Evolutionary conservation across 1,140 invertebrate genomes (phyloP).

Genomic region (Drosophila parvula): DNA sequence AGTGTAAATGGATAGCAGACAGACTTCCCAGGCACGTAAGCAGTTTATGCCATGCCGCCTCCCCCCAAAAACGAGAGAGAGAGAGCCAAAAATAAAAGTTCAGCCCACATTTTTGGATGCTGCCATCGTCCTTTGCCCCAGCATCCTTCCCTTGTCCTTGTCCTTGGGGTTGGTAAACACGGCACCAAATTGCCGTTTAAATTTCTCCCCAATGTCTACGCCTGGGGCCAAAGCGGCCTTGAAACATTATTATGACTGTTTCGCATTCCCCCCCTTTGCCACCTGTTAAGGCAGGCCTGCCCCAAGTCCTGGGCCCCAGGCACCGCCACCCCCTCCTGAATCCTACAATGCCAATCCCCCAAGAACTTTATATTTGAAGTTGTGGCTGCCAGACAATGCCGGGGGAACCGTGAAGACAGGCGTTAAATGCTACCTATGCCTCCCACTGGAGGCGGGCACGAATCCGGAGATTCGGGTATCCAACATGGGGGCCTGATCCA

Average conservation of each 20-base stretch:
- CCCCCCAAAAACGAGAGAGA: conserved; percentile 6
- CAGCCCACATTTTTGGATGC: conserved; percentile 58
- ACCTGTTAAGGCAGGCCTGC: conserved; percentile 40
- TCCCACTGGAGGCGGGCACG: conserved; percentile 52
- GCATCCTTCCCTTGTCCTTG: conserved; percentile 38
- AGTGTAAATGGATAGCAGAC: conserved; percentile 10
- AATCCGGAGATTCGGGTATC: background rate
- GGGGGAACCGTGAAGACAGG: conserved; percentile 50
- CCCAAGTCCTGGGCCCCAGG: conserved; percentile 7
- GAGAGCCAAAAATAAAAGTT: conserved; percentile 59
- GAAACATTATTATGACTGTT: conserved; percentile 79
- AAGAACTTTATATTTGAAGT: conserved; percentile 72
- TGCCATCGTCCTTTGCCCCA: conserved; percentile 33
- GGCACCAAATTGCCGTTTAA: conserved; percentile 80
- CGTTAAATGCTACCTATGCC: conserved; percentile 71
- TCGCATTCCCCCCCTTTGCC: conserved; percentile 10
- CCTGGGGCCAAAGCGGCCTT: conserved; percentile 65
- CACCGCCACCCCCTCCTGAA: too few species aligned
- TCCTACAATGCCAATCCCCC: conserved; percentile 9
- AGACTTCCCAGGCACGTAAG: conserved; percentile 68
- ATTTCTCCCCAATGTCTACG: conserved; percentile 74
- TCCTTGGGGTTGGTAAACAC: conserved; percentile 81
- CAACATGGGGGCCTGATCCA: conserved; percentile 38
- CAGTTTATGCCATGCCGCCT: conserved; percentile 51
- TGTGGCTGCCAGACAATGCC: conserved; percentile 68